These are phyloP conservation scores for Altica lythri DNA, from an alignment of 2,888 invertebrate genomes.

Conservation along the genomic window DNA sequence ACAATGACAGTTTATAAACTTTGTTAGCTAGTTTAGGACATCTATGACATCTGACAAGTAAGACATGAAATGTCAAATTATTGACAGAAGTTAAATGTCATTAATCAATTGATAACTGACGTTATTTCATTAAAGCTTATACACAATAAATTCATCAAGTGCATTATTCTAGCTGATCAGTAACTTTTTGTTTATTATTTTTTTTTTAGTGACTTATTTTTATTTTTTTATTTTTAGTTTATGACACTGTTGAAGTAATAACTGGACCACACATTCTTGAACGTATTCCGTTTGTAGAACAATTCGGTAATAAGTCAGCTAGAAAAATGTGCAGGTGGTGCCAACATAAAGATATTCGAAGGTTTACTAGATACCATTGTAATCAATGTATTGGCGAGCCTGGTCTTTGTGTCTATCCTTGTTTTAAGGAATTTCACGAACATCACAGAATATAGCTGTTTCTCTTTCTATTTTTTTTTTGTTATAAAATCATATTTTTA, in stretches of 20 bases:
- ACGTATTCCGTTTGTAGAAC: conserved; percentile 34
- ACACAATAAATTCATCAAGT: no score
- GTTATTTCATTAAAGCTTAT: no score
- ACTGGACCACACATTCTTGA: conserved; percentile 29
- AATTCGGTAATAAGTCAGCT: conserved; percentile 34
- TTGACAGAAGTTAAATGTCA: no score
- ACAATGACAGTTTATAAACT: no score
- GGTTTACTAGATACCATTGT: conserved; percentile 37
- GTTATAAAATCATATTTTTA: no score
- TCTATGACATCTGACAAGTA: no score
- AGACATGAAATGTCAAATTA: no score
- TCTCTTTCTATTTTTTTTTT: conserved; percentile 13
- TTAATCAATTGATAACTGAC: no score
- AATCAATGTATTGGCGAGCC: conserved; percentile 35
- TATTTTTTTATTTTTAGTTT: conserved; percentile 1
- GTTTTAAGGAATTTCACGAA: conserved; percentile 37
- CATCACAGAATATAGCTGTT: conserved; percentile 27
- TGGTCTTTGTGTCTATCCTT: conserved; percentile 37
- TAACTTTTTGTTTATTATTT: no score
- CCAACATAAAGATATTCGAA: conserved; percentile 30
- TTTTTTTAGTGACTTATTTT: no score
- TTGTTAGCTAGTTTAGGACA: no score
- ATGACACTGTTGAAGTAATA: neutral
- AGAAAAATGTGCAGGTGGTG: conserved; percentile 38
- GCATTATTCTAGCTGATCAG: no score